A percentile compares a stretch with the other conserved stretches of the same genome.
Conservation (phyloP, 2,113 vertebrate genomes). For the Martes martes region DNA sequence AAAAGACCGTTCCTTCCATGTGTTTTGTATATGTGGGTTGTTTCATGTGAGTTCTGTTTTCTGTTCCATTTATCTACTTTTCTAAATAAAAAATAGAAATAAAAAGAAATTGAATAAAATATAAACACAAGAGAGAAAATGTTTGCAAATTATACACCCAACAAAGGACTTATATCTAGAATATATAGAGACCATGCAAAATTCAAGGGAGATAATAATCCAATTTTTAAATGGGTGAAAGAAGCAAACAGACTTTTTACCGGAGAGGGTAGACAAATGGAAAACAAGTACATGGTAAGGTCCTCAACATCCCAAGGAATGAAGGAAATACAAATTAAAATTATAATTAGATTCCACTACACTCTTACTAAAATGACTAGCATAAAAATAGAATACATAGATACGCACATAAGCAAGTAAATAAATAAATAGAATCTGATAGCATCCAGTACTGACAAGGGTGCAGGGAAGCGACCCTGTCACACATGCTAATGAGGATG, state of each 20-base stretch:
- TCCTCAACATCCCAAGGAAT: rapidly evolving
- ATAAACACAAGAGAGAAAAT: background rate
- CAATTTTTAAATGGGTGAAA: background rate
- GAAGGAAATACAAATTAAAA: background rate
- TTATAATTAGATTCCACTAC: rapidly evolving
- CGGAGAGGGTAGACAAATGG: background rate
- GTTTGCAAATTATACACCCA: background rate
- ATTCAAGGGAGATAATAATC: background rate
- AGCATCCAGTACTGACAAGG: rapidly evolving
- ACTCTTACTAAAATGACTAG: background rate
- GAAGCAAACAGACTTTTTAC: background rate
- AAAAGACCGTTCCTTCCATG: background rate
- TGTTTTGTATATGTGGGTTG: background rate
- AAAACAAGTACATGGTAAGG: background rate
- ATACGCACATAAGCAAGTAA: background rate
- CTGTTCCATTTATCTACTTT: background rate
- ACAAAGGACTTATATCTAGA: background rate
- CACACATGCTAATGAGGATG: rapidly evolving
- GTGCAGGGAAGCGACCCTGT: rapidly evolving
- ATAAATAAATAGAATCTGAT: background rate
- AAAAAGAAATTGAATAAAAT: background rate
- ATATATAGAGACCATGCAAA: background rate
- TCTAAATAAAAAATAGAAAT: background rate
- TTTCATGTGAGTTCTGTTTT: background rate
- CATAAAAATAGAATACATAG: background rate